phyloP scores from a whole-genome alignment of 1,140 invertebrate genomes.

The Drosophila rufa region DNA sequence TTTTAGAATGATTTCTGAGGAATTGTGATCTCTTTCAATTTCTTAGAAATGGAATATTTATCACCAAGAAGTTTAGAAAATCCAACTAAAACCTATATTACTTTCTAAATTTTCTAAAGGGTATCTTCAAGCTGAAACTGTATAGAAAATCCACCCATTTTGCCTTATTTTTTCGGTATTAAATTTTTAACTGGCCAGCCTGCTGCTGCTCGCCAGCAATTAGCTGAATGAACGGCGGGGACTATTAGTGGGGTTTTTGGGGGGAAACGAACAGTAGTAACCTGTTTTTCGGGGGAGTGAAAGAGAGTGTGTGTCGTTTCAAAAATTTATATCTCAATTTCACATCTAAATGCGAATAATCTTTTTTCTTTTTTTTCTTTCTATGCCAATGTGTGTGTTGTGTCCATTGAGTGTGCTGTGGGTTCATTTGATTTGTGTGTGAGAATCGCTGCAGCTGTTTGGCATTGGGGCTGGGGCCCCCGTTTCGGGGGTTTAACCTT shows the following conservation, averaged over 20 bases:
- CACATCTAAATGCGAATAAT: constrained; percentile 84
- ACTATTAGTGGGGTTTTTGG: background rate
- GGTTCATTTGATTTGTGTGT: constrained; percentile 81
- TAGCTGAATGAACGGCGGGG: constrained; percentile 37
- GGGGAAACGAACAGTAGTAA: constrained; percentile 15
- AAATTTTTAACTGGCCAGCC: constrained; percentile 50
- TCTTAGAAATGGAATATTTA: background rate
- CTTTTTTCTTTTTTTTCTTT: constrained; percentile 58
- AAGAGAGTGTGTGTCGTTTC: constrained; percentile 64
- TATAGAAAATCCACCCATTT: background rate
- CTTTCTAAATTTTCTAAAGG: too few species aligned
- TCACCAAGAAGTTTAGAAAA: too few species aligned
- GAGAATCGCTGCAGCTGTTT: constrained; percentile 77
- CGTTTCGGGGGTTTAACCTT: constrained; percentile 47
- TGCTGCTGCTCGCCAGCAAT: constrained; percentile 39
- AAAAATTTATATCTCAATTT: constrained; percentile 84
- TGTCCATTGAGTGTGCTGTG: constrained; percentile 54
- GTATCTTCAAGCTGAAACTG: constrained; percentile 8
- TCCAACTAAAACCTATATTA: too few species aligned
- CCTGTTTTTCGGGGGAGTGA: constrained; percentile 35
- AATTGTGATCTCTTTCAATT: background rate
- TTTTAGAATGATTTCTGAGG: constrained; percentile 5
- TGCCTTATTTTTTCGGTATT: constrained; percentile 25
- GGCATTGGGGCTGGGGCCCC: constrained; percentile 61
- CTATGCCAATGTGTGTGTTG: constrained; percentile 15